Evolutionary conservation across 37 sponge, comb jelly and placozoan species (phyloP).

Genomic region (Ephydatia muelleri): DNA sequence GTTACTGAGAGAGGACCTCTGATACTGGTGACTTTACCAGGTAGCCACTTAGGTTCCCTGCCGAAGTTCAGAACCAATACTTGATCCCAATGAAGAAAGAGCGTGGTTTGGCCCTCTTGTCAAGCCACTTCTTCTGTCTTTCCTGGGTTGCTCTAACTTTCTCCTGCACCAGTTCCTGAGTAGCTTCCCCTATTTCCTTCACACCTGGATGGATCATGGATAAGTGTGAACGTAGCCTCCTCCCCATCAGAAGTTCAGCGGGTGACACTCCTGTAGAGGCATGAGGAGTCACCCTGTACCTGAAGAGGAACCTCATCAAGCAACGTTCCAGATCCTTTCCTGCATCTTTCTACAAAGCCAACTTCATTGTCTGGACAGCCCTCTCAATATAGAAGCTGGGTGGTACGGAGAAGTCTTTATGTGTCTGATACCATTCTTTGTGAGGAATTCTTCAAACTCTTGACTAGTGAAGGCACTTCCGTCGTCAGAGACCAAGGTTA

Average conservation of each 20-base stretch:
- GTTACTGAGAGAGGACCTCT: constrained; percentile 1
- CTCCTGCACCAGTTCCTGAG: too few relatives aligned
- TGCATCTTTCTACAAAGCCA: background rate
- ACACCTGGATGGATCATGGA: too few relatives aligned
- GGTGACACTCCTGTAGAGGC: constrained; percentile 10
- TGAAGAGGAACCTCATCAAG: constrained; percentile 20
- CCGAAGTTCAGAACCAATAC: constrained; percentile 17
- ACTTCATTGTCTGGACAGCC: constrained; percentile 41
- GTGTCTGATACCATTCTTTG: constrained; percentile 25
- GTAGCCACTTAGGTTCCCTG: constrained; percentile 16
- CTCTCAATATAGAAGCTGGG: constrained; percentile 20
- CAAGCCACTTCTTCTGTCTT: constrained; percentile 21
- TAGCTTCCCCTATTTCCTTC: too few relatives aligned
- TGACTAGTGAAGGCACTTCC: constrained; percentile 11
- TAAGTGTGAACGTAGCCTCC: too few relatives aligned
- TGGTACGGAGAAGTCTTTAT: constrained; percentile 10
- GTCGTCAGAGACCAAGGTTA: background rate
- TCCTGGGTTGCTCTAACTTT: too few relatives aligned
- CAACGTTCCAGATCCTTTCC: background rate
- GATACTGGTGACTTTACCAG: background rate
- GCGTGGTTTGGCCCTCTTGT: background rate
- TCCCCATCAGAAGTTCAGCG: too few relatives aligned
- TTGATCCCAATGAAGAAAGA: constrained; percentile 17
- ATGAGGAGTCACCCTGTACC: constrained; percentile 25
- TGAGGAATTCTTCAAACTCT: constrained; percentile 18